Conservation (phyloP, 2,888 invertebrate species). For the Lutraria lutraria region DNA sequence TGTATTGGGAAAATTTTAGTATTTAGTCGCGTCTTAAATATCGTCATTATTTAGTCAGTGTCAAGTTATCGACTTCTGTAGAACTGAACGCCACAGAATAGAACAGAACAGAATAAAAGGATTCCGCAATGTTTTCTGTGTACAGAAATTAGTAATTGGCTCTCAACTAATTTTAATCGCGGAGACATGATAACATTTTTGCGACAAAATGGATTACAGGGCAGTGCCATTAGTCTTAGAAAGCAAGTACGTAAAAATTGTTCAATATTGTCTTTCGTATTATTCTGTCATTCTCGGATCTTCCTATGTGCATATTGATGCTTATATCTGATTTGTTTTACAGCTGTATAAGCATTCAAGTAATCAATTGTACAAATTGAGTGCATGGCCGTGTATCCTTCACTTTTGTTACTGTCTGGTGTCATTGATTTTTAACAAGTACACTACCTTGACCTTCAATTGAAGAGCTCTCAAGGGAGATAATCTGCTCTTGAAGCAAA, state of each 20-base stretch:
- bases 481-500: not conserved
- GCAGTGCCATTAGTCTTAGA: not conserved
- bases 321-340: no score
- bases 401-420: not conserved
- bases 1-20: no score
- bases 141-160: not conserved
- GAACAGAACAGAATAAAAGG: no score
- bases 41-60: no score
- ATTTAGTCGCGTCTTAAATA: no score
- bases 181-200: not conserved
- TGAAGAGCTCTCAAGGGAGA: conserved; percentile 9
- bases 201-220: conserved; percentile 1
- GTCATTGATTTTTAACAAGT: conserved; percentile 5
- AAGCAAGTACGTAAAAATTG: not conserved
- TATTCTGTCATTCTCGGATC: not conserved
- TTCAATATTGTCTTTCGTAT: not conserved
- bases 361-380: not conserved
- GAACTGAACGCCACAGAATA: no score
- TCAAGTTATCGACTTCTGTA: no score
- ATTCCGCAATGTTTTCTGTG: not conserved
- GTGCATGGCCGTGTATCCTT: not conserved
- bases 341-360: no score
- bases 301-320: no score
- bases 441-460: conserved; percentile 8
- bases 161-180: not conserved